Evolutionary conservation across 2,113 vertebrate species (phyloP), one percentile per base, ranked within the genome.

Genomic region (Mugil cephalus): DNA sequence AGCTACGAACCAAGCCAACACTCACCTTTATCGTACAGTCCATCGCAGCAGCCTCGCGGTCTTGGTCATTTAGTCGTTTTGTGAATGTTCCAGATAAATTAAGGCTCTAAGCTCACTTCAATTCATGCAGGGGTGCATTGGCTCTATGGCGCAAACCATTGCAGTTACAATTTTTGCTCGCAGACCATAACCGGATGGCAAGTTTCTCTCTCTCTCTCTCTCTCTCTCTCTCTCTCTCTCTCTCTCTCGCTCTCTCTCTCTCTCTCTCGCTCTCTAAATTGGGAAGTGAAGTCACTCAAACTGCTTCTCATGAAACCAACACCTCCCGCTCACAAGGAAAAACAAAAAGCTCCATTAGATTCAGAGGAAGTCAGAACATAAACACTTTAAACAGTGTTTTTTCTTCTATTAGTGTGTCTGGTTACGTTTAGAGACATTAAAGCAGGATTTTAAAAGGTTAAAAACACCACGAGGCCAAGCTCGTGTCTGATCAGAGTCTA

Each of bases 11-110:
- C 64, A 63, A 71, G 24, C 24, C 24, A 50, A 83, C 81, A 65
- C 93, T 53, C 92, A 96, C 95, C 95, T 96, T 96, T 90, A 96
- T 96, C 77, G 95, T 93, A 81, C 95, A 95, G 89, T 96, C 95
- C 95, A 96, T 96, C 50, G 86, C 88, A 89, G 92, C 75, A 77
- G 88, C 82, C 60, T 69, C 82, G 76, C 76, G 47, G 53, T 89
- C 84, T 83, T 73, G 85, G 79, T 88, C 93, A 94, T 94, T 87
- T 82, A 90, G 81, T 89, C 89, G 69, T 60, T 88, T 84, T 82
- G 47, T 46, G 46, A 59, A 55, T 24, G 42, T 55, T 50, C 38
- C 50, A 43, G 82, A 15, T 19, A 48, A 76, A 77, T 77, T 42
- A 43, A 67, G 45, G 82, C 74, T 79, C 75, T 74, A 80, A 63